phyloP scores from a whole-genome alignment of 2,888 invertebrate genomes.

The Patella ulyssiponensis region DNA sequence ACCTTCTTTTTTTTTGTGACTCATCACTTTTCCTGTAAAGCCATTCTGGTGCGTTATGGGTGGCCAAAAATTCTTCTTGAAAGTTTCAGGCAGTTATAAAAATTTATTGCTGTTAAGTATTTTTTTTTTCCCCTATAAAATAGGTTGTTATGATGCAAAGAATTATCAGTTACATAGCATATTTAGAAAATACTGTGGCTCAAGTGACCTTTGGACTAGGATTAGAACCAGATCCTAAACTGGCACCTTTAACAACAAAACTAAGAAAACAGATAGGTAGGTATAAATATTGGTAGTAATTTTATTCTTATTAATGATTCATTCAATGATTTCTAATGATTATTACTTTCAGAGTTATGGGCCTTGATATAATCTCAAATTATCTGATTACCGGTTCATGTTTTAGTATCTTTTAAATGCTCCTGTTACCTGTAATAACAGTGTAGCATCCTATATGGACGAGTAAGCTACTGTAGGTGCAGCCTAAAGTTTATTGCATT shows the following conservation, averaged over 20 bases:
- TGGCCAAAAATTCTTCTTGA: background rate
- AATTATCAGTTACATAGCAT: slow-evolving; percentile 65
- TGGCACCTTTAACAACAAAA: slow-evolving; percentile 22
- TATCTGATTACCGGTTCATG: too few relatives aligned
- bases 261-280: slow-evolving; percentile 24
- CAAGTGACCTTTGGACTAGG: slow-evolving; percentile 49
- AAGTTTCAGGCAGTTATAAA: too few relatives aligned
- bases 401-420: too few relatives aligned
- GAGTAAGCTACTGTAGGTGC: too few relatives aligned
- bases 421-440: too few relatives aligned
- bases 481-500: too few relatives aligned
- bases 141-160: slow-evolving; percentile 69
- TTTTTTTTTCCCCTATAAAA: slow-evolving; percentile 3
- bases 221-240: slow-evolving; percentile 24
- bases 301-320: background rate
- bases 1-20: background rate
- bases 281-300: background rate
- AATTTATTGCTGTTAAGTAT: too few relatives aligned
- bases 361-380: too few relatives aligned
- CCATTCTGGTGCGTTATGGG: background rate
- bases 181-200: slow-evolving; percentile 61
- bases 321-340: too few relatives aligned
- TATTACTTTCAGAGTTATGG: too few relatives aligned
- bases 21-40: background rate
- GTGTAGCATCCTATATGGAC: too few relatives aligned